Percentiles rank a stretch among this genome's conserved stretches.
Evolutionary conservation across 1,140 invertebrate species (phyloP).

Genomic region (Drosophila repletoides): DNA sequence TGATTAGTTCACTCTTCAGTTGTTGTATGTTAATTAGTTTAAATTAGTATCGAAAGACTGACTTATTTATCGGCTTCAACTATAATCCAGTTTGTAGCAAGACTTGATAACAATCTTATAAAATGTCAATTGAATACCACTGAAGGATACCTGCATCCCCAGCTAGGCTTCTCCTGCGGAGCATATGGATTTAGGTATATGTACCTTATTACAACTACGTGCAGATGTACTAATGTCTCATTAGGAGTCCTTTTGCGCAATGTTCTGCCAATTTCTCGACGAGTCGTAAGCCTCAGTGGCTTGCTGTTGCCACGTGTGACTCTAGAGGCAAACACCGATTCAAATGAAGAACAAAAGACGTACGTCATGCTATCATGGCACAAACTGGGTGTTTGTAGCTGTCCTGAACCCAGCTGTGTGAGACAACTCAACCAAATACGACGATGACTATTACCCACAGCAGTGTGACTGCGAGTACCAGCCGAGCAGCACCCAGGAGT

Average conservation of each 20-base stretch:
- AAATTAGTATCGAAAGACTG: no score
- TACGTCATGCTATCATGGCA: slow-evolving; percentile 19
- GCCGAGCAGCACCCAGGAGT: no score
- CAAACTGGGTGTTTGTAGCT: slow-evolving; percentile 2
- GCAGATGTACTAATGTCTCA: slow-evolving; percentile 1
- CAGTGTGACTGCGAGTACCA: neutral
- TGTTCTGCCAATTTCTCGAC: slow-evolving; percentile 31
- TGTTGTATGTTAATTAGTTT: no score
- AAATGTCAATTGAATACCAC: no score
- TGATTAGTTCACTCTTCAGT: no score
- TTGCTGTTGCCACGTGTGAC: slow-evolving; percentile 7
- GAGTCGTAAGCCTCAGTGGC: slow-evolving; percentile 5
- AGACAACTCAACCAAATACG: slow-evolving; percentile 31
- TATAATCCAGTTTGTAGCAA: no score
- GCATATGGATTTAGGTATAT: no score
- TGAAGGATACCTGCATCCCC: no score
- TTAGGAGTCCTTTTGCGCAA: slow-evolving; percentile 11
- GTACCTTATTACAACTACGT: neutral
- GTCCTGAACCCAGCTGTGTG: slow-evolving; percentile 14
- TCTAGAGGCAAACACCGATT: slow-evolving; percentile 27
- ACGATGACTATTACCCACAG: slow-evolving; percentile 34
- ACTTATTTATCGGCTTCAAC: no score
- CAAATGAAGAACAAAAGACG: slow-evolving; percentile 50
- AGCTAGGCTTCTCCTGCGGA: no score
- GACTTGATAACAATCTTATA: no score